phyloP scores from a whole-genome alignment of 1,140 invertebrate genomes.

The Drosophila pseudoobscura region DNA sequence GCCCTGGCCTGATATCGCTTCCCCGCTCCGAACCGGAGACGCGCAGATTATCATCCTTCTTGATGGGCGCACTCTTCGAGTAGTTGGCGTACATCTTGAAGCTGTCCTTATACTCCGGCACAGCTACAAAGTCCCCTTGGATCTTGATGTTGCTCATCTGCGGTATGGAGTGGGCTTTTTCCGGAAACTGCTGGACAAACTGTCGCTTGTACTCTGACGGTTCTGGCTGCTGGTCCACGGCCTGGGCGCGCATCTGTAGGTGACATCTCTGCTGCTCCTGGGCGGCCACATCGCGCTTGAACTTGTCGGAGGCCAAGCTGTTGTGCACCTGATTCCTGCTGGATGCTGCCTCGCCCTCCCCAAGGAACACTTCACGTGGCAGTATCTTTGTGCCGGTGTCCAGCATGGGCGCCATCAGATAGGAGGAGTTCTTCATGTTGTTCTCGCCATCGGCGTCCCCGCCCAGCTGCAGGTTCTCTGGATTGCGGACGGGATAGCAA shows the following conservation, averaged over 20 bases:
- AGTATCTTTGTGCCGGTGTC: conserved; percentile 71
- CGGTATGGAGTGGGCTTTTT: conserved; percentile 81
- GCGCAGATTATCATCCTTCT: conserved; percentile 73
- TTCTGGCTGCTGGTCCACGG: conserved; percentile 43
- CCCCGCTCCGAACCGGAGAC: conserved; percentile 63
- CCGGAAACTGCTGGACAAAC: conserved; percentile 72
- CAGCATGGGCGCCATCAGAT: conserved; percentile 68
- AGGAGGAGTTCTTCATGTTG: conserved; percentile 77
- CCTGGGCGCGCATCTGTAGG: conserved; percentile 59
- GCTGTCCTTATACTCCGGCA: conserved; percentile 79
- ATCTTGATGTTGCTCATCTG: conserved; percentile 78
- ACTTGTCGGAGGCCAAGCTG: conserved; percentile 49
- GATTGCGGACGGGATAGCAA: conserved; percentile 66
- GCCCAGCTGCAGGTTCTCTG: conserved; percentile 63
- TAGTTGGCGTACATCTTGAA: conserved; percentile 81
- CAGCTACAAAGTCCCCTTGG: conserved; percentile 71
- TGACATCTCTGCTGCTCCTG: conserved; percentile 67
- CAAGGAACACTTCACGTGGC: conserved; percentile 67
- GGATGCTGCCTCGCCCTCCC: conserved; percentile 36
- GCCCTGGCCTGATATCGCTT: not conserved
- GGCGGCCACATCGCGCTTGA: conserved; percentile 65
- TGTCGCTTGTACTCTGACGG: conserved; percentile 78
- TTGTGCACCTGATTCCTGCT: conserved; percentile 8
- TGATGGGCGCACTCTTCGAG: conserved; percentile 79
- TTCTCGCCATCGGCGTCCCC: conserved; percentile 6